Evolutionary conservation across 2,888 invertebrate genomes (phyloP).

Genomic region (Cheilosia vernalis): DNA sequence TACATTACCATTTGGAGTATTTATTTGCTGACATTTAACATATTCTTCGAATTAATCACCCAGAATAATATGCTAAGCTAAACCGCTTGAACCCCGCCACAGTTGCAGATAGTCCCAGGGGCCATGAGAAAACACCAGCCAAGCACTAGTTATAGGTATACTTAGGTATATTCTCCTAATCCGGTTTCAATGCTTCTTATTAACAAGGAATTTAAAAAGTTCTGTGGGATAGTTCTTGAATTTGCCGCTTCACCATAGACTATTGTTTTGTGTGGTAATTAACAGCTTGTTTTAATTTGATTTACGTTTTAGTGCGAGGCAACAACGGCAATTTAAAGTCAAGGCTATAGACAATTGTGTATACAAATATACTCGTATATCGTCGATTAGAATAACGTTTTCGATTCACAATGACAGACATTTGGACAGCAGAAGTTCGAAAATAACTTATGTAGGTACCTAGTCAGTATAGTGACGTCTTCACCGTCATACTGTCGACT

Average conservation of each 20-base stretch:
- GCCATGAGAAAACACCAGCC: slow-evolving; percentile 41
- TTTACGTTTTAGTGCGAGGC: slow-evolving; percentile 28
- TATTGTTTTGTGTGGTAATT: slow-evolving; percentile 39
- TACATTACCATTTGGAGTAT: slow-evolving; percentile 52
- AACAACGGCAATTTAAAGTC: not conserved
- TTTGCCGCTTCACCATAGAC: not conserved
- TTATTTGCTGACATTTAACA: slow-evolving; percentile 51
- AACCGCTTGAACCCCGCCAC: slow-evolving; percentile 24
- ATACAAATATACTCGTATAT: not conserved
- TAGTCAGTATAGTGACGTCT: too few relatives aligned
- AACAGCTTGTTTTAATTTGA: slow-evolving; percentile 41
- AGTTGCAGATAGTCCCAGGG: slow-evolving; percentile 27
- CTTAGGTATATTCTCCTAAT: slow-evolving; percentile 35
- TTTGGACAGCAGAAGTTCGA: too few relatives aligned
- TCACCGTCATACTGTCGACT: too few relatives aligned
- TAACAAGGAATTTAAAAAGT: slow-evolving; percentile 13
- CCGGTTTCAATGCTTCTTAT: slow-evolving; percentile 40
- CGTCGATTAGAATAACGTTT: not conserved
- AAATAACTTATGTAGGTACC: too few relatives aligned
- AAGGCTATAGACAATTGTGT: not conserved
- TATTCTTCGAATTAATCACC: slow-evolving; percentile 54
- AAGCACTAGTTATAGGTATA: not conserved
- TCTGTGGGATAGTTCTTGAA: slow-evolving; percentile 37
- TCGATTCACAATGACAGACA: too few relatives aligned
- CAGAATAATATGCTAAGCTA: slow-evolving; percentile 28